phyloP scores from a whole-genome alignment of 2,888 invertebrate genomes.

The Tetragonisca angustula region DNA sequence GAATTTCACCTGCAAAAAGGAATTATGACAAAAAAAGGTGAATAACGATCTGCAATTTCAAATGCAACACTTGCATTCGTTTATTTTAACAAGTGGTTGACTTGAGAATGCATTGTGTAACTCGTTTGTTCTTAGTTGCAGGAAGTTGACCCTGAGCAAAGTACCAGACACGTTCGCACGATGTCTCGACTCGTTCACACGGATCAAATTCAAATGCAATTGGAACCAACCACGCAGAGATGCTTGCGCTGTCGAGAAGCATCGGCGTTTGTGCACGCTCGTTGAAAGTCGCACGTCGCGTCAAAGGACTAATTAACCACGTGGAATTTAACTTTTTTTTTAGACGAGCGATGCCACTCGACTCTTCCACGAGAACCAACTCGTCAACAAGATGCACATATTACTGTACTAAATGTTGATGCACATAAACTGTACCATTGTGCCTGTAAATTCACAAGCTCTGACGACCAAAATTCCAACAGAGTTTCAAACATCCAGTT shows the following conservation, averaged over 20 bases:
- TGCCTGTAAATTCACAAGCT: neutral
- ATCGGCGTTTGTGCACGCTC: neutral
- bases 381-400: neutral
- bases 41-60: too few relatives aligned
- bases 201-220: neutral
- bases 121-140: neutral
- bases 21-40: too few relatives aligned
- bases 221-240: constrained; percentile 3
- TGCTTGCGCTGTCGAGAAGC: neutral
- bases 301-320: constrained; percentile 1
- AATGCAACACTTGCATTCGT: too few relatives aligned
- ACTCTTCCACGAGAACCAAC: neutral
- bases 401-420: neutral
- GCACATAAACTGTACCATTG: too few relatives aligned
- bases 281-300: neutral
- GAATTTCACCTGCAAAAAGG: too few relatives aligned
- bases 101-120: neutral
- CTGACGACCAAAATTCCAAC: neutral
- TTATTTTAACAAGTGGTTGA: neutral
- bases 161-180: neutral
- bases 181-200: neutral
- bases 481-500: neutral
- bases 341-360: too few relatives aligned
- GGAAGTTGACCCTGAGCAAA: neutral
- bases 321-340: constrained; percentile 8